Conservation (phyloP, 2,797 vertebrate genomes). For the Margarornis squamiger region DNA sequence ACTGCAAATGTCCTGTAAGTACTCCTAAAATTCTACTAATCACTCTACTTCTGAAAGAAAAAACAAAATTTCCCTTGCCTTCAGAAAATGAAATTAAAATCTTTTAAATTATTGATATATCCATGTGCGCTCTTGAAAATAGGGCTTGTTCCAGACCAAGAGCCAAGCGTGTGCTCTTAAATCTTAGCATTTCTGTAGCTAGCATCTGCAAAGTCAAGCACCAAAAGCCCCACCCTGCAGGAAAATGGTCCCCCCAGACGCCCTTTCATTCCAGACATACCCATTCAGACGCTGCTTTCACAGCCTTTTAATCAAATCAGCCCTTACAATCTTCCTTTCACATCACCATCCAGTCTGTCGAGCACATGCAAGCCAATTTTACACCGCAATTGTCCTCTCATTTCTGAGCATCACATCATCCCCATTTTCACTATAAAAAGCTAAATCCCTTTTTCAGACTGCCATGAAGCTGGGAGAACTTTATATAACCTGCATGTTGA, state of each 20-base stretch:
- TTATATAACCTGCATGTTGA: neutral
- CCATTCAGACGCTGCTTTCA: conserved; percentile 5
- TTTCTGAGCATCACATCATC: conserved; percentile 34
- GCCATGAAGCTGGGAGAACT: neutral
- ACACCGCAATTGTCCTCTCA: conserved; percentile 34
- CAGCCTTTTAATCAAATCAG: conserved; percentile 47
- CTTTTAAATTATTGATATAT: neutral
- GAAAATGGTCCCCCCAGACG: neutral
- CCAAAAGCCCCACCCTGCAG: neutral
- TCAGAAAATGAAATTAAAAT: neutral
- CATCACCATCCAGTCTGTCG: neutral
- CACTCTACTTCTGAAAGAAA: neutral
- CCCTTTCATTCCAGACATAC: conserved; percentile 34
- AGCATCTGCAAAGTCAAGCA: neutral
- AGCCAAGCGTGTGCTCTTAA: neutral
- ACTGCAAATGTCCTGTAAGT: neutral
- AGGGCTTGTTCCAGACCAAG: neutral
- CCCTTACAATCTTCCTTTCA: conserved; percentile 48
- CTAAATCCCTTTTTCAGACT: conserved; percentile 9
- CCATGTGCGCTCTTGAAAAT: neutral
- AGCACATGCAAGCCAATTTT: neutral
- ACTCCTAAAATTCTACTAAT: neutral
- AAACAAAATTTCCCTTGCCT: neutral
- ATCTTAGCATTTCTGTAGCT: neutral
- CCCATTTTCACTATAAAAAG: conserved; percentile 11